Percentiles rank a stretch among this genome's conserved stretches.
These are phyloP conservation scores for Dioctria linearis DNA, from an alignment of 2,888 invertebrate species.

Conservation along the genomic window DNA sequence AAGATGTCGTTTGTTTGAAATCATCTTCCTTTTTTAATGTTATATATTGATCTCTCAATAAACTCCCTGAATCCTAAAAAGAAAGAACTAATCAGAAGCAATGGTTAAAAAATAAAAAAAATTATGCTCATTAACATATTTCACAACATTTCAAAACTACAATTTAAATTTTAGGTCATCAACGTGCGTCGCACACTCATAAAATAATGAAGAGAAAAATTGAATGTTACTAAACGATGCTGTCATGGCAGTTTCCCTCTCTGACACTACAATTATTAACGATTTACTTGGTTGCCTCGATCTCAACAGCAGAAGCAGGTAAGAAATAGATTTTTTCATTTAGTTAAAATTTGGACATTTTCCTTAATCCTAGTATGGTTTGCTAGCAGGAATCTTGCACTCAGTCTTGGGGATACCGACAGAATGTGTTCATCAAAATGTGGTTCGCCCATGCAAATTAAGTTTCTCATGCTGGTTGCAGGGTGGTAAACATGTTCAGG, in stretches of 20 bases:
- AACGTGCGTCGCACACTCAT: constrained; percentile 11
- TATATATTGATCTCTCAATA: no score
- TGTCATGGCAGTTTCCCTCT: constrained; percentile 61
- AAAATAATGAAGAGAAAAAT: constrained; percentile 50
- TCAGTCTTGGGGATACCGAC: constrained; percentile 68
- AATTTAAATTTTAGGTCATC: constrained; percentile 22
- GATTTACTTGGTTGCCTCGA: constrained; percentile 1
- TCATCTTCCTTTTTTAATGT: no score
- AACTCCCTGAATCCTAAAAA: no score
- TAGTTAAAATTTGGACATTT: constrained; percentile 5
- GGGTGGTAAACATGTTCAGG: constrained; percentile 78
- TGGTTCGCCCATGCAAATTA: constrained; percentile 78
- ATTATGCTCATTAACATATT: background rate
- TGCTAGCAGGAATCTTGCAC: constrained; percentile 66
- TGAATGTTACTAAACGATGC: constrained; percentile 60
- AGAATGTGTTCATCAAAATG: constrained; percentile 72
- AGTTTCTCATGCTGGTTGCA: constrained; percentile 83
- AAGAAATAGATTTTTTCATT: background rate
- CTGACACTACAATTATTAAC: constrained; percentile 46
- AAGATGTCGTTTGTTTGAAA: no score
- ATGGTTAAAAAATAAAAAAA: no score
- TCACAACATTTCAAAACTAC: no score
- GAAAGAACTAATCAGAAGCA: no score
- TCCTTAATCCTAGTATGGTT: background rate
- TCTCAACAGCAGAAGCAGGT: constrained; percentile 17